Conservation (phyloP, 2,797 vertebrate species). For the Parauchenoglanis ngamensis region DNA sequence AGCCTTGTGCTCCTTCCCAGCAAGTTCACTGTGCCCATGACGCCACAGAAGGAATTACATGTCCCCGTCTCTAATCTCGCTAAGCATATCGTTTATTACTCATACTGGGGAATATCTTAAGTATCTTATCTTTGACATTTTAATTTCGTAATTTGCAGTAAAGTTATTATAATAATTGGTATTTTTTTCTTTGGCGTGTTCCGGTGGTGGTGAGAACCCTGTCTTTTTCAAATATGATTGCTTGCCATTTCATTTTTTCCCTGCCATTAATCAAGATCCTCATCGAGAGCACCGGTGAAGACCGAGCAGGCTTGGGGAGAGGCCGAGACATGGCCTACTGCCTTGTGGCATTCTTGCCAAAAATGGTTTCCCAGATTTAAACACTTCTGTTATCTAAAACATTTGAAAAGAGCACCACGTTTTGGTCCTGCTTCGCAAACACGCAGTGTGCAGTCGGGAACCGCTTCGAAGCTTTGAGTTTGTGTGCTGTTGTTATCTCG, state of each 20-base stretch:
- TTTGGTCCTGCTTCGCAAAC: neutral
- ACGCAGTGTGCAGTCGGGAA: slow-evolving; percentile 1
- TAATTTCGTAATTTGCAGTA: slow-evolving; percentile 42
- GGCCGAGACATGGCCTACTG: neutral
- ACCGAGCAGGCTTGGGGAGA: neutral
- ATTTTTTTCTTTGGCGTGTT: neutral
- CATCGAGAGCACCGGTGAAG: neutral
- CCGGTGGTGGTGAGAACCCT: neutral
- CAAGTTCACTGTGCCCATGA: slow-evolving; percentile 51
- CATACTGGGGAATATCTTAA: slow-evolving; percentile 24
- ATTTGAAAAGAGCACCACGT: slow-evolving; percentile 1
- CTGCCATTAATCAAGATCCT: neutral
- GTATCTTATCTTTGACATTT: slow-evolving; percentile 53
- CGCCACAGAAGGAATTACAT: slow-evolving; percentile 49
- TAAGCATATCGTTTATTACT: slow-evolving; percentile 48
- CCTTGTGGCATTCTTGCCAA: slow-evolving; percentile 13
- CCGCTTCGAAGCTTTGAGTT: slow-evolving; percentile 7
- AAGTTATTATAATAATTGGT: slow-evolving; percentile 26
- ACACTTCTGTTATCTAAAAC: slow-evolving; percentile 15
- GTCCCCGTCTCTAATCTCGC: slow-evolving; percentile 50
- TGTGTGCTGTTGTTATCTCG: slow-evolving; percentile 11
- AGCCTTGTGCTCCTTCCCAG: slow-evolving; percentile 46
- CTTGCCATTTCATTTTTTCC: neutral
- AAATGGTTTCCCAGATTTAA: slow-evolving; percentile 11
- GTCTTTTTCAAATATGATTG: neutral